A percentile compares a stretch with the other conserved stretches of the same genome.
Conservation (phyloP, 2,113 vertebrate species). For the Dicentrarchus labrax region DNA sequence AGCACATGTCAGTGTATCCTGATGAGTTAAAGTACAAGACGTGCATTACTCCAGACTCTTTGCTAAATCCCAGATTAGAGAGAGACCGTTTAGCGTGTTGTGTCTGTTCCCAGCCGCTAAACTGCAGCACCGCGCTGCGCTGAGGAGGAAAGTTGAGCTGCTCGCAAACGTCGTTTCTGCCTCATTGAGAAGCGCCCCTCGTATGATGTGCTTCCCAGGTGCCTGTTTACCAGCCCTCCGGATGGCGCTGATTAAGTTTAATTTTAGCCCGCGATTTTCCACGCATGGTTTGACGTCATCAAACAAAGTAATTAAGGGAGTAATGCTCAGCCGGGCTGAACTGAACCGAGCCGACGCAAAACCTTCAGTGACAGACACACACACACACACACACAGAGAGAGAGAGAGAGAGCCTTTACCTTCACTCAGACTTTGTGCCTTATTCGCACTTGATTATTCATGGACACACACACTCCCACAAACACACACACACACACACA, state of each 20-base stretch:
- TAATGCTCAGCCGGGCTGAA: conserved; percentile 17
- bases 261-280: conserved; percentile 63
- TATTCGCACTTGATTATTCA: neutral
- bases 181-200: conserved; percentile 20
- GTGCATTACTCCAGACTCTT: neutral
- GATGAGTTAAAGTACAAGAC: neutral
- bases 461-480: neutral
- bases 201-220: conserved; percentile 33
- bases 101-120: conserved; percentile 46
- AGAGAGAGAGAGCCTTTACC: neutral
- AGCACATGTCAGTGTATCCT: neutral
- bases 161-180: conserved; percentile 6
- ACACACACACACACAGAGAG: neutral
- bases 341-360: conserved; percentile 5
- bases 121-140: conserved; percentile 53
- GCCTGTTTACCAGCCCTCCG: conserved; percentile 32
- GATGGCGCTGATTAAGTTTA: conserved; percentile 58
- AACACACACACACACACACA: neutral
- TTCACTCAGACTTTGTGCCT: neutral
- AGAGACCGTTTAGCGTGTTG: conserved; percentile 6
- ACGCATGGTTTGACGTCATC: conserved; percentile 71
- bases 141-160: conserved; percentile 24
- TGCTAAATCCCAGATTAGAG: neutral
- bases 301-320: conserved; percentile 49
- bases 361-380: conserved; percentile 7